Conservation (phyloP, 2,888 invertebrate genomes). For the Eurytoma californica region DNA sequence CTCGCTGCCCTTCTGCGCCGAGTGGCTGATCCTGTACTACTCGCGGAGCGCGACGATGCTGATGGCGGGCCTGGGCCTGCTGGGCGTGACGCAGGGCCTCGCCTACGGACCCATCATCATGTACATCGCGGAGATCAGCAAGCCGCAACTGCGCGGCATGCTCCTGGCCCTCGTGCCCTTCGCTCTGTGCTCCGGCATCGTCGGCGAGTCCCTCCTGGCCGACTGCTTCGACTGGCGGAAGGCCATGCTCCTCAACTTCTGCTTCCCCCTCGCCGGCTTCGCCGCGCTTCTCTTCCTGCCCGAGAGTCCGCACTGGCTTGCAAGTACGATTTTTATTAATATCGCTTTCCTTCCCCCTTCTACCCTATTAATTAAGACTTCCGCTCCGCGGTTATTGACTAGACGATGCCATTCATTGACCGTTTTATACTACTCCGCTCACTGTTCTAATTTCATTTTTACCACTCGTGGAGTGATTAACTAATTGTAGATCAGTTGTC, state of each 20-base stretch:
- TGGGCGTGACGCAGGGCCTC: background rate
- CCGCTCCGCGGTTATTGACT: too few relatives aligned
- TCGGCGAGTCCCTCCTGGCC: background rate
- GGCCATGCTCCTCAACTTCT: background rate
- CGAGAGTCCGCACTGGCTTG: conserved; percentile 2
- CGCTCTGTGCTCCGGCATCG: background rate
- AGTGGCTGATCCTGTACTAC: background rate
- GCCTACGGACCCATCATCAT: background rate
- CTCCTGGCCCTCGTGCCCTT: background rate
- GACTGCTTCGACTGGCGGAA: background rate
- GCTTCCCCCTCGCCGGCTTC: background rate
- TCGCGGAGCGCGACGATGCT: background rate
- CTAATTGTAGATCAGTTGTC: too few relatives aligned
- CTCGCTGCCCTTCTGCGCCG: background rate
- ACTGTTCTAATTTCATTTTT: too few relatives aligned
- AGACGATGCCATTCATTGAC: too few relatives aligned
- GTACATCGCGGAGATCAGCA: conserved; percentile 15
- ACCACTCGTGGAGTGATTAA: too few relatives aligned
- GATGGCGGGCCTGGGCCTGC: background rate
- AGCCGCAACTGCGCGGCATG: background rate
- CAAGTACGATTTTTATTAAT: background rate
- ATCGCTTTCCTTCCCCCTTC: too few relatives aligned
- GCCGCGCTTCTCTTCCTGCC: background rate
- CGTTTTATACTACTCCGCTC: too few relatives aligned
- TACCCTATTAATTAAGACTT: too few relatives aligned